Conservation (phyloP, 2,797 vertebrate genomes). For the Strix occidentalis region DNA sequence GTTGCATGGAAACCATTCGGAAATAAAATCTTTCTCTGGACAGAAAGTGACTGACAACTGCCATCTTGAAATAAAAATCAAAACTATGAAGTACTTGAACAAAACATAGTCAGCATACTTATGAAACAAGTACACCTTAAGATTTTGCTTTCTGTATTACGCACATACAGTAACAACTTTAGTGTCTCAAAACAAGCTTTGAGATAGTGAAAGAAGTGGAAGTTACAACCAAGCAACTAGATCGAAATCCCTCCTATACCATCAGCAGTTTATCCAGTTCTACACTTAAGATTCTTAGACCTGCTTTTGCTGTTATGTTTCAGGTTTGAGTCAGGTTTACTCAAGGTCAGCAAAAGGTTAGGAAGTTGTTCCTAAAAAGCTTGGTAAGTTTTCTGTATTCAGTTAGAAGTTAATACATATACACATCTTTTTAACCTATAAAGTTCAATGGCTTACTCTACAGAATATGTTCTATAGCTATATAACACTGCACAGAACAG, state of each 20-base stretch:
- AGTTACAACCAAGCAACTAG: neutral
- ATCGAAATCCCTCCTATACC: neutral
- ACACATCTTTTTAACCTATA: neutral
- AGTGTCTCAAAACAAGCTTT: neutral
- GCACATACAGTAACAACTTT: neutral
- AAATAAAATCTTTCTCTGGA: neutral
- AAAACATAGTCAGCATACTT: neutral
- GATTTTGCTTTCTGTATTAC: neutral
- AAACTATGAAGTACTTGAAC: neutral
- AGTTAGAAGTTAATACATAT: neutral
- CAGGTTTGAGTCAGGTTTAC: neutral
- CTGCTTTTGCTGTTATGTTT: neutral
- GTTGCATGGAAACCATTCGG: neutral
- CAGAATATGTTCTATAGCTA: neutral
- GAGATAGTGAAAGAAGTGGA: neutral
- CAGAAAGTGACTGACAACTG: neutral
- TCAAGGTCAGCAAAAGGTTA: neutral
- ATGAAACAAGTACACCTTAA: neutral
- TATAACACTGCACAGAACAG: neutral
- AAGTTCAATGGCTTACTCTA: neutral
- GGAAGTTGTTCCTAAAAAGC: neutral
- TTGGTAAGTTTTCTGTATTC: neutral
- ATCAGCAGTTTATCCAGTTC: neutral
- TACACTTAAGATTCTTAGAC: neutral
- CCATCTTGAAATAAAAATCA: neutral